A percentile compares a stretch with the other conserved stretches of the same genome.
These are phyloP conservation scores for Sesia apiformis DNA, from an alignment of 2,888 invertebrate genomes.

Conservation along the genomic window DNA sequence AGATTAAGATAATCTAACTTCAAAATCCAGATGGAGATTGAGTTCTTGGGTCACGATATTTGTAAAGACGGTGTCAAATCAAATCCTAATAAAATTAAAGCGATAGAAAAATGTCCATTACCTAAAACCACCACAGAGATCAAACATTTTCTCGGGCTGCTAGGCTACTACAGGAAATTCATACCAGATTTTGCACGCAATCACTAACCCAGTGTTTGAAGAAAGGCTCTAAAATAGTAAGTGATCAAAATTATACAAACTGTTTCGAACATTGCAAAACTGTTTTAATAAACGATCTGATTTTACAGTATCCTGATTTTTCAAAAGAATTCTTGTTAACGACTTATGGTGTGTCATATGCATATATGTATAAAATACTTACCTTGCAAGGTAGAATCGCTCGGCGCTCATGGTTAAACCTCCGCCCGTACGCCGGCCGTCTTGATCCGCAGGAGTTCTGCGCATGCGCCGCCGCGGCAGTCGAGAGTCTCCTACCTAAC, in stretches of 20 bases:
- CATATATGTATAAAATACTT: too few species aligned
- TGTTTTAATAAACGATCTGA: conserved; percentile 2
- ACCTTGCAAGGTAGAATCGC: too few species aligned
- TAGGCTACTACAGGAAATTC: conserved; percentile 4
- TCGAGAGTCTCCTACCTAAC: too few species aligned
- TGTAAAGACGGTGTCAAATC: conserved; percentile 18
- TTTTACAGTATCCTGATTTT: conserved; percentile 1
- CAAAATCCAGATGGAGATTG: conserved; percentile 19
- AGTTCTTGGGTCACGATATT: conserved; percentile 20
- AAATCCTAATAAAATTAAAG: conserved; percentile 17
- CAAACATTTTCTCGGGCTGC: conserved; percentile 3
- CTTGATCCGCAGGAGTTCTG: too few species aligned
- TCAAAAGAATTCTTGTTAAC: conserved; percentile 2
- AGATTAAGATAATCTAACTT: conserved; percentile 15
- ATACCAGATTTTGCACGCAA: conserved; percentile 3
- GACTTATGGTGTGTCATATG: too few species aligned
- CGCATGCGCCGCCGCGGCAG: too few species aligned
- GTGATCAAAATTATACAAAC: conserved; percentile 10
- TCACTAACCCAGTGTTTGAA: conserved; percentile 6
- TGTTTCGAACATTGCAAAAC: conserved; percentile 3
- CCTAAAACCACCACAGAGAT: conserved; percentile 15
- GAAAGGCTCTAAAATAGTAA: too few species aligned
- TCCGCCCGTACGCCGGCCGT: too few species aligned
- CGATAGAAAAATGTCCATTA: conserved; percentile 15
- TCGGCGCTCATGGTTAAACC: too few species aligned